phyloP scores from a whole-genome alignment of 2,888 invertebrate species.

The Lepidocyrtoides sp. region DNA sequence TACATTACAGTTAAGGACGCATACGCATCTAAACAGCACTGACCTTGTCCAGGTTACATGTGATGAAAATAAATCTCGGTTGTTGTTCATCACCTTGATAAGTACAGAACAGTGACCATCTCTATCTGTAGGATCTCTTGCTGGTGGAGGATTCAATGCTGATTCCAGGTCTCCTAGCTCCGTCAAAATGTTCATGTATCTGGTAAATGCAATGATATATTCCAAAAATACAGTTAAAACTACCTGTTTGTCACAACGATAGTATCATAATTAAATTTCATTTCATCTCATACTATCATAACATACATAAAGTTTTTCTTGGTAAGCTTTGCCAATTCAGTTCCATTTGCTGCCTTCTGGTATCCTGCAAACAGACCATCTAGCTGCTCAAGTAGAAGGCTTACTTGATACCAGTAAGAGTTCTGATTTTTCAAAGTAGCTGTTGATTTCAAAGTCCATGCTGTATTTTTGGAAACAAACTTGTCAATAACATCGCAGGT shows the following conservation, averaged over 20 bases:
- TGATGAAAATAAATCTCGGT: slow-evolving; percentile 90
- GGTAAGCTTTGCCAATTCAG: slow-evolving; percentile 89
- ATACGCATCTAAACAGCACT: slow-evolving; percentile 84
- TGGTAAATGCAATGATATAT: too few relatives aligned
- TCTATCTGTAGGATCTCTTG: slow-evolving; percentile 86
- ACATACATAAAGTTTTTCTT: slow-evolving; percentile 89
- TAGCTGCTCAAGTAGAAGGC: slow-evolving; percentile 92
- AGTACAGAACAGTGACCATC: slow-evolving; percentile 90
- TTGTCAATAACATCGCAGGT: slow-evolving; percentile 90
- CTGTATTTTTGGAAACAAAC: slow-evolving; percentile 90
- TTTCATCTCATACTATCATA: slow-evolving; percentile 8
- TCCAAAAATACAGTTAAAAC: too few relatives aligned
- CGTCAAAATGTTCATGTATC: slow-evolving; percentile 92
- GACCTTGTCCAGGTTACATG: slow-evolving; percentile 93
- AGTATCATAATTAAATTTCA: too few relatives aligned
- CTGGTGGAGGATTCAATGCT: slow-evolving; percentile 82
- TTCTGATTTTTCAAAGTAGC: slow-evolving; percentile 87
- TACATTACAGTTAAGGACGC: background rate
- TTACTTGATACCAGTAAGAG: slow-evolving; percentile 95
- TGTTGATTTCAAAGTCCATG: slow-evolving; percentile 89
- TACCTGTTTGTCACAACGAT: too few relatives aligned
- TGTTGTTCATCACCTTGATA: slow-evolving; percentile 89
- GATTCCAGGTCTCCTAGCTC: slow-evolving; percentile 91
- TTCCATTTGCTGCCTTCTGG: slow-evolving; percentile 90
- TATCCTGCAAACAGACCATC: slow-evolving; percentile 93